Base-by-base conservation (phyloP, 92 coral and sea anemone genomes). In the Epizoanthus scotinus region DNA sequence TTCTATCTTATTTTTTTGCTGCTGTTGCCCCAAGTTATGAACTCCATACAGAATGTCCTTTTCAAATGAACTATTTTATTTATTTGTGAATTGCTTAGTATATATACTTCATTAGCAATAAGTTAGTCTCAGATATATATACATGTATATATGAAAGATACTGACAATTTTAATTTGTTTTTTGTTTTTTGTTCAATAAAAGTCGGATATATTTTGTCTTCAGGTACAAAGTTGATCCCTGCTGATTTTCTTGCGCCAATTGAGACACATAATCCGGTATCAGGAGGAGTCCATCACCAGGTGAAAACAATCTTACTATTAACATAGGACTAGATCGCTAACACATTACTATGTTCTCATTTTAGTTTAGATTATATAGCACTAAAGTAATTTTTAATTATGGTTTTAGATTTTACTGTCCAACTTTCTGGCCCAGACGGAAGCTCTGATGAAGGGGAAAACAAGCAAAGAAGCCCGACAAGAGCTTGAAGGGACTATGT, bases 361-460 rank as follows among this genome's bases (percentile, higher is more conserved):
- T 34, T 34, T 34, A 34, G 40, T 19, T 0, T 24, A 67, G 22
- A 64, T 64, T 64, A 47, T 47, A 47, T 47, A 14, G 52, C 52
- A 47, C 13, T 64, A 12, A 64, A 19, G 49, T 64, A 34, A 64
- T 40, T 64, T 64, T 64, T 47, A 64, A 38, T 64, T 27, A 64
- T 64, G 42, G 42, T 64, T 64, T 61, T 55, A 94, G 98, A 94
- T 94, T 73, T 84, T 94, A 31, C 82, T 94, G 78, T 92, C 98
- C 21, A 94, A 94, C 64, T 94, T 94, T 86, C 80, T 94, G 86
- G 98, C 98, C 56, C 98, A 94, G 64, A 91, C 97, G 28, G 98
- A 94, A 68, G 98, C 98, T 36, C 79, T 94, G 63, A 94, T 94
- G 98, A 94, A 92, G 79, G 98, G 98, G n/a, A 94, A 94, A 58